phyloP scores from a whole-genome alignment of 2,113 vertebrate genomes.

The Colinus virginianus region DNA sequence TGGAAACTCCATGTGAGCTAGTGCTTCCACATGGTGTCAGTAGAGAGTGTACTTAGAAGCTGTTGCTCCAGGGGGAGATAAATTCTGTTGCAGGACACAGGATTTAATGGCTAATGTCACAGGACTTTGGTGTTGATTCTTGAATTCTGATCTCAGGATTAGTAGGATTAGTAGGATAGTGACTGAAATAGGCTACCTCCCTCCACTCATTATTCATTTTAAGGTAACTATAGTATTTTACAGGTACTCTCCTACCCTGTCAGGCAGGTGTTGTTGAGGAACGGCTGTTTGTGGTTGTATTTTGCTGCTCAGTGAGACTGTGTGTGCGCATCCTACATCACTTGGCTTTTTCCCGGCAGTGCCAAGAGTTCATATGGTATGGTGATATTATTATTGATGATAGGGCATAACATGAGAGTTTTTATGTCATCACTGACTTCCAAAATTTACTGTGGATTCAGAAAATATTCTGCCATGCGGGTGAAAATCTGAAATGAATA shows the following conservation, averaged over 20 bases:
- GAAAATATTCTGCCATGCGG: neutral
- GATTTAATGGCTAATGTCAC: neutral
- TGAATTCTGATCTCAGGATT: neutral
- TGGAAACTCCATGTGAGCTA: neutral
- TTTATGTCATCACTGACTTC: neutral
- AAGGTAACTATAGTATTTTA: neutral
- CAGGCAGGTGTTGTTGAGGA: neutral
- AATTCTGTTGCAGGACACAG: neutral
- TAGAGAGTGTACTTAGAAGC: neutral
- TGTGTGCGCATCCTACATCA: accelerated
- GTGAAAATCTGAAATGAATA: neutral
- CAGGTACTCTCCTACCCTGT: accelerated
- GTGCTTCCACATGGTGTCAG: slow-evolving; percentile 50
- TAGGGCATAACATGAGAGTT: neutral
- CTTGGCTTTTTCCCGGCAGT: neutral
- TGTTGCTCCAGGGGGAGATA: neutral
- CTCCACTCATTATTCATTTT: neutral
- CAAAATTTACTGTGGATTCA: neutral
- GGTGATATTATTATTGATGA: accelerated
- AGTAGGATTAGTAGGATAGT: neutral
- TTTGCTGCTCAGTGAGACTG: neutral
- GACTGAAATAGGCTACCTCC: neutral
- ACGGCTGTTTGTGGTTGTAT: neutral
- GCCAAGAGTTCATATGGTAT: neutral
- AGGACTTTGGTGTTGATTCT: neutral